Evolutionary conservation across 2,888 invertebrate species (phyloP), one percentile per base, ranked within the genome.

Genomic region (Cheilosia grossa): DNA sequence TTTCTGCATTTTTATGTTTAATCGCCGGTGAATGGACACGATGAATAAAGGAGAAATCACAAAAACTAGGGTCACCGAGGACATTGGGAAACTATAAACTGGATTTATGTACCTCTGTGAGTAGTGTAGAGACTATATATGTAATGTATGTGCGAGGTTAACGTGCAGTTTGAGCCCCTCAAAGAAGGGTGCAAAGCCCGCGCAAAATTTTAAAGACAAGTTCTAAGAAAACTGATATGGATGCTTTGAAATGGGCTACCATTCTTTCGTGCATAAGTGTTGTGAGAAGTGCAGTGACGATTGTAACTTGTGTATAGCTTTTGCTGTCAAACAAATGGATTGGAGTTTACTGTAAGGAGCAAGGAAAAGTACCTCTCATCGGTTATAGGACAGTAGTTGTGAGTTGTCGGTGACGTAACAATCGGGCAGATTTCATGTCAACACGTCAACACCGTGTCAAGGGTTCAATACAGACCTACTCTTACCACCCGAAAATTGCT

Each of bases 191-290:
- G 75, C 56, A 85, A 85, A 85, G 85, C 67, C 85, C 85, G 85
- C 85, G 81, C 85, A 85, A 85, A 85, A 75, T 85, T 21, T n/a
- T 21, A 40, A 58, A 61, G 85, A 85, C 85, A 85, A 81, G 85
- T 85, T 81, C 6, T 2, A n/a, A 17, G 19, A 19, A n/a, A 61
- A 47, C 53, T 37, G 61, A 30, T 69, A 27, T 56, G 64, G 49
- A 59, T n/a, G 56, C 37, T 37, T 74, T 42, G 15, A 47, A 49
- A 24, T 69, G 10, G 15, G 19, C 27, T 51, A n/a, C 33, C 5
- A 59, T 80, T 66, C 24, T n/a, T 54, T 9, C 13, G 33, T 13
- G 10, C 37, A n/a, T 21, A 42, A 2, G 15, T n/a, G 6, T 44
- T 44, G 17, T 44, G 56, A 56, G 40, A 69, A 54, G 24, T 61